A percentile compares a stretch with the other conserved stretches of the same genome.
phyloP scores from a whole-genome alignment of 2,888 invertebrate genomes.

The Sphaerophoria rueppellii region DNA sequence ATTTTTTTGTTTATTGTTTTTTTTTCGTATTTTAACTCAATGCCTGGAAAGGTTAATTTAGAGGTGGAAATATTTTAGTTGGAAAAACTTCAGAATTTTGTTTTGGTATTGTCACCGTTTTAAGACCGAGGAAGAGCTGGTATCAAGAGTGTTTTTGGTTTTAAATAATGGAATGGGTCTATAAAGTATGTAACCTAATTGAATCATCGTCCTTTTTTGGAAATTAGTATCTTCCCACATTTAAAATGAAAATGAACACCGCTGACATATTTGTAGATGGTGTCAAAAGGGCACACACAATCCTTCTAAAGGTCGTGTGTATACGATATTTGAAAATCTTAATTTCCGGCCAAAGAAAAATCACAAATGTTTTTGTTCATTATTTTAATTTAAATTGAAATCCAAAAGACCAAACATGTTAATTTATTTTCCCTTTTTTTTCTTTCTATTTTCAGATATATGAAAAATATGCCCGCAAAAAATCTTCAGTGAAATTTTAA shows the following conservation, averaged over 20 bases:
- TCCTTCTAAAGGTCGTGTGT: slow-evolving; percentile 4
- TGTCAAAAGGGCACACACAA: background rate
- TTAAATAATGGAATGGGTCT: too few species aligned
- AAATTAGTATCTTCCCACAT: too few species aligned
- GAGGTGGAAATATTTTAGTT: slow-evolving; percentile 41
- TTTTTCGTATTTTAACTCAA: background rate
- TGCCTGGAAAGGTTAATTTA: slow-evolving; percentile 33
- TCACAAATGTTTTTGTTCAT: background rate
- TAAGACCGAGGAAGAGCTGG: too few species aligned
- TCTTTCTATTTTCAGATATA: slow-evolving; percentile 49
- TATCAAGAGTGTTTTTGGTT: too few species aligned
- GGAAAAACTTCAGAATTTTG: slow-evolving; percentile 6
- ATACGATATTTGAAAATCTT: background rate
- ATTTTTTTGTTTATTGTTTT: background rate
- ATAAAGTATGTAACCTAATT: too few species aligned
- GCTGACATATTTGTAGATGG: background rate
- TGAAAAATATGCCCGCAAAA: slow-evolving; percentile 53
- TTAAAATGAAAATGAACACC: too few species aligned
- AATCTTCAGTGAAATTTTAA: slow-evolving; percentile 28
- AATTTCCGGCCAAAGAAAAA: slow-evolving; percentile 21
- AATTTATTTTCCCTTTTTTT: background rate
- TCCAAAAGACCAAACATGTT: background rate
- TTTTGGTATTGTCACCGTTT: too few species aligned
- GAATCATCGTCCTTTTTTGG: too few species aligned
- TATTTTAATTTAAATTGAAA: slow-evolving; percentile 48